phyloP scores from a whole-genome alignment of 2,888 invertebrate genomes.

The Conomelus anceps region DNA sequence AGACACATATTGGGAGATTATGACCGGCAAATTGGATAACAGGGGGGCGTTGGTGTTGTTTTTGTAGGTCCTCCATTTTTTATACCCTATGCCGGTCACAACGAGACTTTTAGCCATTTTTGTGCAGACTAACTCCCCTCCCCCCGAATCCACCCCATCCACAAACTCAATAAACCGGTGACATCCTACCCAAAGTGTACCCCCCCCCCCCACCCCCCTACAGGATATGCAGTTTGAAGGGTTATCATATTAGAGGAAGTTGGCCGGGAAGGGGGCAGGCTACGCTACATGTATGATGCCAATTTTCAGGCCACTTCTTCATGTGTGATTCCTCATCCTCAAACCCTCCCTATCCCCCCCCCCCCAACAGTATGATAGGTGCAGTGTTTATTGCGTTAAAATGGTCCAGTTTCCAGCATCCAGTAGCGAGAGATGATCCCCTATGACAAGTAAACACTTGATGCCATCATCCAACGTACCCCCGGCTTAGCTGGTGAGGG shows the following conservation, averaged over 20 bases:
- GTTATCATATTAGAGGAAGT: background rate
- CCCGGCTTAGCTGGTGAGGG: background rate
- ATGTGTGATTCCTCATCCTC: background rate
- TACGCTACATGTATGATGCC: background rate
- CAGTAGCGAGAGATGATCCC: background rate
- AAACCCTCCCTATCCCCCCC: background rate
- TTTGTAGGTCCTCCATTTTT: no score
- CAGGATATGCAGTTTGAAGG: background rate
- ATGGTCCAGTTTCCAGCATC: background rate
- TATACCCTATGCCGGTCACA: no score
- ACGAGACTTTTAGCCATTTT: background rate
- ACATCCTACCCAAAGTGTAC: no score
- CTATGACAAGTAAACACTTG: conserved; percentile 8
- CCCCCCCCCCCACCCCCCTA: background rate
- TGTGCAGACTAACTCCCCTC: background rate
- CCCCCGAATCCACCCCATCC: background rate
- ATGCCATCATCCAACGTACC: background rate
- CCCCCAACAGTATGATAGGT: background rate
- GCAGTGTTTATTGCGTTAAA: conserved; percentile 12
- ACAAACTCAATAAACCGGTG: background rate
- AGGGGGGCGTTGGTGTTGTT: no score
- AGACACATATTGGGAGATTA: no score
- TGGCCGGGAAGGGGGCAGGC: background rate
- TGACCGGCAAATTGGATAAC: no score
- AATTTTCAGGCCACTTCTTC: background rate